These are phyloP conservation scores for Stigmatopora argus DNA, from an alignment of 2,113 vertebrate genomes.

Conservation along the genomic window DNA sequence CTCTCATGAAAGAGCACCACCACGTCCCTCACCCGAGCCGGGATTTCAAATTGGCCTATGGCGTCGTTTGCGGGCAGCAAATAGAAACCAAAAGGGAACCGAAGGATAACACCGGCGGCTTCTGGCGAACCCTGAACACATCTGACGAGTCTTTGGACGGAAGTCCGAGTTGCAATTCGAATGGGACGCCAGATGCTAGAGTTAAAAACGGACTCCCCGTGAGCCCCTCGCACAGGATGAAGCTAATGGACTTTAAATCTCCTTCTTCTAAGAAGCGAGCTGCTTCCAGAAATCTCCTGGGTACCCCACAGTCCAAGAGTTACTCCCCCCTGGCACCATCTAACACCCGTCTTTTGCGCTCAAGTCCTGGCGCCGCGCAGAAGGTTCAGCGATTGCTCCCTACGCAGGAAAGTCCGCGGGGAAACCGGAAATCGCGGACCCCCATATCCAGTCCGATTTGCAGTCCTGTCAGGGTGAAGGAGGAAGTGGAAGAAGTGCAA, in stretches of 20 bases:
- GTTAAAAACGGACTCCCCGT: slow-evolving; percentile 52
- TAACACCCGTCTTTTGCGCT: slow-evolving; percentile 64
- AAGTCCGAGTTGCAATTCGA: slow-evolving; percentile 43
- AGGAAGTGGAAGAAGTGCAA: slow-evolving; percentile 58
- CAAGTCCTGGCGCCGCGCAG: slow-evolving; percentile 64
- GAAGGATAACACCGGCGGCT: slow-evolving; percentile 1
- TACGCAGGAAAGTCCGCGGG: slow-evolving; percentile 48
- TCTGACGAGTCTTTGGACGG: slow-evolving; percentile 34
- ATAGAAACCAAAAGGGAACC: slow-evolving; percentile 29
- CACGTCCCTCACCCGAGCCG: slow-evolving; percentile 25
- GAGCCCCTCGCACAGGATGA: slow-evolving; percentile 71
- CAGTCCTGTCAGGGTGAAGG: slow-evolving; percentile 62
- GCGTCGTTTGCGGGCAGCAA: slow-evolving; percentile 27
- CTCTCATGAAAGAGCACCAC: slow-evolving; percentile 68
- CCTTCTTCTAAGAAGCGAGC: slow-evolving; percentile 65
- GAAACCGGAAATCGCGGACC: slow-evolving; percentile 35
- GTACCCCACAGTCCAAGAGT: slow-evolving; percentile 42
- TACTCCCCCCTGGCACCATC: slow-evolving; percentile 48
- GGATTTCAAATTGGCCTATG: slow-evolving; percentile 21
- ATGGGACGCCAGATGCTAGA: slow-evolving; percentile 18
- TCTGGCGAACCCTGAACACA: slow-evolving; percentile 30
- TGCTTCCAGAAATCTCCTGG: slow-evolving; percentile 31
- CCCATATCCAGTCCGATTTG: slow-evolving; percentile 30
- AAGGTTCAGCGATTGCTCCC: slow-evolving; percentile 60
- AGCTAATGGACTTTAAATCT: slow-evolving; percentile 78